phyloP scores from a whole-genome alignment of 2,113 vertebrate species.

The Lamprotornis superbus region DNA sequence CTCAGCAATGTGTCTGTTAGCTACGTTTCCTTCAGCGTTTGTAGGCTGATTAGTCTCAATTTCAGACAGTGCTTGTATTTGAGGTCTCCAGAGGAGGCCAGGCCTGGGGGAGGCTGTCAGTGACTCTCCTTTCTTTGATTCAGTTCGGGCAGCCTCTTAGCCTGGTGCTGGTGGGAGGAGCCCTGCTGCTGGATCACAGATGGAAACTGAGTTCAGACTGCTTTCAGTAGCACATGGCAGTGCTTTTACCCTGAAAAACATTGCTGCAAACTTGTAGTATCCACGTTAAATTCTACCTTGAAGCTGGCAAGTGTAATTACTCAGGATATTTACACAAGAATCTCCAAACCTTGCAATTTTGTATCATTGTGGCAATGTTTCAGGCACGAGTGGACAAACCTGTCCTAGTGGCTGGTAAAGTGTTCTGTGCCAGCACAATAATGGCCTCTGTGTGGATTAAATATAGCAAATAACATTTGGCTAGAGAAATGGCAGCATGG shows the following conservation, averaged over 20 bases:
- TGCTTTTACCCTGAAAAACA: neutral
- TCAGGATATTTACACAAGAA: neutral
- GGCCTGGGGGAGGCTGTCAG: neutral
- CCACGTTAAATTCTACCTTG: neutral
- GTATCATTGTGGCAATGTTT: neutral
- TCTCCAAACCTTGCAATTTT: neutral
- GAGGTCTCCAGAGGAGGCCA: neutral
- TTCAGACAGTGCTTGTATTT: neutral
- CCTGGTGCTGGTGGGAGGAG: neutral
- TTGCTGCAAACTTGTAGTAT: neutral
- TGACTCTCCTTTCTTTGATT: neutral
- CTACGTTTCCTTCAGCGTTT: neutral
- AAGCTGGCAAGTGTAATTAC: neutral
- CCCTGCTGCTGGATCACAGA: neutral
- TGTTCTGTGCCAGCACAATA: neutral
- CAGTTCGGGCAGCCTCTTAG: neutral
- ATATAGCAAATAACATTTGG: neutral
- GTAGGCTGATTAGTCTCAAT: neutral
- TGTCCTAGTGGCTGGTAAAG: neutral
- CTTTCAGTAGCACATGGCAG: neutral
- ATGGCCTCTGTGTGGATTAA: neutral
- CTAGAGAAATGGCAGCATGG: neutral
- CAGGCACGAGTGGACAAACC: accelerated
- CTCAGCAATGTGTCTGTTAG: neutral
- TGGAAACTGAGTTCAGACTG: neutral